Evolutionary conservation across 1,140 invertebrate genomes (phyloP).

Genomic region (Archivesica marissinica): DNA sequence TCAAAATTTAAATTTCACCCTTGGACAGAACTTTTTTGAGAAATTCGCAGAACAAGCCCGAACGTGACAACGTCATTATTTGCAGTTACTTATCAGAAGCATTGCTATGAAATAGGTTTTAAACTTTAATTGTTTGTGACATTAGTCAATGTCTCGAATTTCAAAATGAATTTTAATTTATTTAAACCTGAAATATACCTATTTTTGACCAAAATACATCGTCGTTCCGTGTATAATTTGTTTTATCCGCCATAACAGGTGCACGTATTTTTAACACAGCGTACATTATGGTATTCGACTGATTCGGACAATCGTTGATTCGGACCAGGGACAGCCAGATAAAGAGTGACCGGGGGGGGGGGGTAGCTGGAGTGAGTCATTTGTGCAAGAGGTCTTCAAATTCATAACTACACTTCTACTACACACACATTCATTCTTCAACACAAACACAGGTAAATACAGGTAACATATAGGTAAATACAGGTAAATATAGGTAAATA

Average conservation of each 20-base stretch:
- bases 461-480: too few relatives aligned
- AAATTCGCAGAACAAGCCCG: background rate
- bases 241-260: conserved; percentile 50
- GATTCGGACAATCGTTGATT: too few relatives aligned
- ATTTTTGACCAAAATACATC: conserved; percentile 44
- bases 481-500: too few relatives aligned
- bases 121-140: background rate
- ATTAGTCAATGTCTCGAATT: background rate
- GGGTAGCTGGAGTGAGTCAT: too few relatives aligned
- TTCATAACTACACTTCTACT: too few relatives aligned
- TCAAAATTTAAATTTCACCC: background rate
- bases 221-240: conserved; percentile 5
- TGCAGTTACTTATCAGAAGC: background rate
- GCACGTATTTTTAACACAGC: background rate
- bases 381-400: too few relatives aligned
- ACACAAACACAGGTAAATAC: too few relatives aligned
- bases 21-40: background rate
- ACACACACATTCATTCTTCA: too few relatives aligned
- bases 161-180: background rate
- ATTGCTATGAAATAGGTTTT: background rate
- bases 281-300: too few relatives aligned
- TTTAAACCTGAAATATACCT: background rate
- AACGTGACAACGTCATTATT: background rate
- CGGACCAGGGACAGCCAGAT: too few relatives aligned
- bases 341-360: too few relatives aligned